Evolutionary conservation across 53 echinoderm and acorn worm species (phyloP), one percentile per base, ranked within the genome.

Genomic region (Paracentrotus lividus): DNA sequence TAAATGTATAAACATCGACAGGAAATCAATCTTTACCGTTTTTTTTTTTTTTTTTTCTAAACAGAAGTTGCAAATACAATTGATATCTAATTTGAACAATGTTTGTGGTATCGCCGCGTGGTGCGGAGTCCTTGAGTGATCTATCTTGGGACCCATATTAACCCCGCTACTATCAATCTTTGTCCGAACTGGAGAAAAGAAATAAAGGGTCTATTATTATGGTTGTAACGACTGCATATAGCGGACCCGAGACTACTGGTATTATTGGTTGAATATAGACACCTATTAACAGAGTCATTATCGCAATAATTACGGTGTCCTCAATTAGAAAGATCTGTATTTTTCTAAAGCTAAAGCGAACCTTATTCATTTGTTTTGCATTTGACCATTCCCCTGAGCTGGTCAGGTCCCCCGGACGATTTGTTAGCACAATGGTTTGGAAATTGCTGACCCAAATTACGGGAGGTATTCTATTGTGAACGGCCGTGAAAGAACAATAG

Each of bases 361-460:
- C 72, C 27, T 72, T 72, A 72, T 38, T 72, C 34, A 51, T 72
- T 72, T 72, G 40, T 40, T 72, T 72, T 36, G 15, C 72, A 5
- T 72, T 16, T 4, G 72, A 6, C n/a, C n/a, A n/a, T n/a, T 42
- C 40, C 72, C 72, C 40, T 72, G 72, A 40, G 72, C 18, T 5
- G 40, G 8, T 18, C 1, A 18, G 10, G 40, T 18, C 40, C 72
- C 72, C 72, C 72, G 36, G 7, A 72, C 36, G 72, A 72, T 72
- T 72, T 72, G 72, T 72, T 20, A 40, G 36, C 38, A 72, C 40
- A 40, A 72, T 40, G 20, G 72, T 72, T 38, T 49, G 47, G 85
- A 85, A 49, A 85, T 85, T 85, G 85, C 49, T 85, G 85, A 49
- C 85, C 85, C 85, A 85, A 49, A 85, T 85, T n/a, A 47, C 29